Evolutionary conservation across 2,888 invertebrate species (phyloP), one percentile per base, ranked within the genome.

Genomic region (Hylaea fasciaria): DNA sequence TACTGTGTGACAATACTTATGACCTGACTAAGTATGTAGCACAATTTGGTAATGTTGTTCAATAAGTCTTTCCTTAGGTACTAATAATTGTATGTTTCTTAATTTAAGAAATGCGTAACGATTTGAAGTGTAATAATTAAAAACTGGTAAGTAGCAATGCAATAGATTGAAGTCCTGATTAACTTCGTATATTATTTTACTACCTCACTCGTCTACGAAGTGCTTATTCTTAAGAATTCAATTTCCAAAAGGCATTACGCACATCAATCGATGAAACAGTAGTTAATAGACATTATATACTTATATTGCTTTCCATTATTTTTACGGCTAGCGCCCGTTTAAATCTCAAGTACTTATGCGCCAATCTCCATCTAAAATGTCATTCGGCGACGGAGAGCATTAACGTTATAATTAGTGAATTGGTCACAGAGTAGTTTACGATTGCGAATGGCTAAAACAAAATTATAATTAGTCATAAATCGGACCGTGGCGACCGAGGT

Each of bases 381-480:
- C 65, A 66, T 64, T 68, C 40, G 22, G 56, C 44, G 60, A 62
- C 58, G 56, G 51, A 57, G 65, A 63, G 57, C 65, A 75, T 73
- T 69, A 72, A 74, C 66, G 68, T 71, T 79, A 81, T 88, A 89
- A 89, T 90, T 85, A 88, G 79, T 70, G 75, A 81, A 91, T 91
- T 90, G 80, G 90, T 87, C 88, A 90, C 90, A 90, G 85, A 73
- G 72, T 73, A 76, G 74, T 87, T 89, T 89, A 89, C 80, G 86
- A 84, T 76, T 78, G 73, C 65, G 79, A 82, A 80, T 81, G 77
- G 73, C 75, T 85, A 78, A 85, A 86, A 87, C 83, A 85, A 85
- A 88, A 87, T 87, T 83, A 86, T 86, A 88, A 89, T 89, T 85
- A 89, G 81, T 83, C 74, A 83, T 90, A 89, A 91, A 89, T 89